These are phyloP conservation scores for Misgurnus mizolepis DNA, from an alignment of 2,113 vertebrate genomes.

Conservation along the genomic window DNA sequence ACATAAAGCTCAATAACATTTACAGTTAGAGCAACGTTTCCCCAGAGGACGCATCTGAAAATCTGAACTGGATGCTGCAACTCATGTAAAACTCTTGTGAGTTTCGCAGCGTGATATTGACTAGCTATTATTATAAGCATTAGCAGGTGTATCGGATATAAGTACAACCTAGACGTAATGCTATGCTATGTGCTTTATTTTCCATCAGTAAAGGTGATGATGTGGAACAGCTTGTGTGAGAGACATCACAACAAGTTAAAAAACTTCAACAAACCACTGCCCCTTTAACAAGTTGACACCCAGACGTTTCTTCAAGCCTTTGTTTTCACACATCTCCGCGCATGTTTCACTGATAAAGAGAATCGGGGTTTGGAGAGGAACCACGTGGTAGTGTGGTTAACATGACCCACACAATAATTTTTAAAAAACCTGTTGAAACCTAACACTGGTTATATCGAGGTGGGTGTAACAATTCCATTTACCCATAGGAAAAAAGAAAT, in stretches of 20 bases:
- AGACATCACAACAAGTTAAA: neutral
- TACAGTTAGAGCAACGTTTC: neutral
- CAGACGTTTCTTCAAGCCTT: neutral
- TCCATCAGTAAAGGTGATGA: neutral
- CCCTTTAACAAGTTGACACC: neutral
- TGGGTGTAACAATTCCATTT: neutral
- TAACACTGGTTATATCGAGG: neutral
- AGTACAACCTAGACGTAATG: neutral
- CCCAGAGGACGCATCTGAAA: neutral
- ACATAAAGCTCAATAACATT: no score
- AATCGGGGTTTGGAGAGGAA: conserved; percentile 11
- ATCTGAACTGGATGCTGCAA: conserved; percentile 27
- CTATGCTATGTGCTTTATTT: neutral
- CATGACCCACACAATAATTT: neutral
- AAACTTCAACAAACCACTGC: neutral
- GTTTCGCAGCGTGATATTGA: neutral
- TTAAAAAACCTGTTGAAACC: neutral
- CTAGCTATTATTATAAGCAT: neutral
- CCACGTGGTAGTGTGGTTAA: conserved; percentile 12
- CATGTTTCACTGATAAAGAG: conserved; percentile 4
- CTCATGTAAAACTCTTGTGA: neutral
- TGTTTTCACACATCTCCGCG: conserved; percentile 12
- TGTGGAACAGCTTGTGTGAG: neutral
- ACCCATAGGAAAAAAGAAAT: neutral
- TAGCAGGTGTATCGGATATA: neutral